Conservation (phyloP, 1,140 invertebrate genomes). For the Zaprionus inermis region DNA sequence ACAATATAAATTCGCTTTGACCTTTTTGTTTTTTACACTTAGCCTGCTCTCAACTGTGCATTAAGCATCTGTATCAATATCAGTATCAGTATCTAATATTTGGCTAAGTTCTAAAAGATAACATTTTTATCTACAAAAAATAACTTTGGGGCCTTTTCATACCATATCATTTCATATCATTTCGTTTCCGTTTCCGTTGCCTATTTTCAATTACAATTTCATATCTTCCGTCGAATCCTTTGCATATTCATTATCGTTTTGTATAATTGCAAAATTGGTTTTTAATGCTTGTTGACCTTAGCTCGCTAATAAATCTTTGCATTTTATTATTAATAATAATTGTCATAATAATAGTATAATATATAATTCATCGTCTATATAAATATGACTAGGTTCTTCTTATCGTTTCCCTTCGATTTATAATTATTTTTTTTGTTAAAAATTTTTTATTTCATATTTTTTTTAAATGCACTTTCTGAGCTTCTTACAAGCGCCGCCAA, state of each 20-base stretch:
- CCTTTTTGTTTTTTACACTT: conserved; percentile 66
- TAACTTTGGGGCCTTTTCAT: conserved; percentile 60
- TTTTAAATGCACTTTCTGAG: conserved; percentile 82
- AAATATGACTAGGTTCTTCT: conserved; percentile 52
- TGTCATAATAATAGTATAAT: conserved; percentile 74
- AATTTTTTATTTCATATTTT: conserved; percentile 53
- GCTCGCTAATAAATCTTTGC: conserved; percentile 75
- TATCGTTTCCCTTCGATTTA: conserved; percentile 31
- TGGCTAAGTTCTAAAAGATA: conserved; percentile 80
- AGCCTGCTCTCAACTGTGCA: conserved; percentile 65
- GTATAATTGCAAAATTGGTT: conserved; percentile 74
- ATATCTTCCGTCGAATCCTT: conserved; percentile 29
- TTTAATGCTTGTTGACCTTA: conserved; percentile 66
- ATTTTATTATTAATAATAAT: conserved; percentile 68
- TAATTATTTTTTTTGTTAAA: conserved; percentile 64
- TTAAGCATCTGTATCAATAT: conserved; percentile 39
- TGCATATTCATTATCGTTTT: conserved; percentile 48
- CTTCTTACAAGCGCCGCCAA: conserved; percentile 82
- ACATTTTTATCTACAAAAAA: conserved; percentile 83
- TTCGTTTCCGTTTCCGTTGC: conserved; percentile 20
- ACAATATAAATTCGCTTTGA: conserved; percentile 82
- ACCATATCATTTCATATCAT: conserved; percentile 35
- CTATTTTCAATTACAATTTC: conserved; percentile 30
- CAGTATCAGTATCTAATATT: conserved; percentile 72
- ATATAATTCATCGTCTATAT: conserved; percentile 59